phyloP scores from a whole-genome alignment of 2,797 vertebrate genomes.

The Poecilia gillii region DNA sequence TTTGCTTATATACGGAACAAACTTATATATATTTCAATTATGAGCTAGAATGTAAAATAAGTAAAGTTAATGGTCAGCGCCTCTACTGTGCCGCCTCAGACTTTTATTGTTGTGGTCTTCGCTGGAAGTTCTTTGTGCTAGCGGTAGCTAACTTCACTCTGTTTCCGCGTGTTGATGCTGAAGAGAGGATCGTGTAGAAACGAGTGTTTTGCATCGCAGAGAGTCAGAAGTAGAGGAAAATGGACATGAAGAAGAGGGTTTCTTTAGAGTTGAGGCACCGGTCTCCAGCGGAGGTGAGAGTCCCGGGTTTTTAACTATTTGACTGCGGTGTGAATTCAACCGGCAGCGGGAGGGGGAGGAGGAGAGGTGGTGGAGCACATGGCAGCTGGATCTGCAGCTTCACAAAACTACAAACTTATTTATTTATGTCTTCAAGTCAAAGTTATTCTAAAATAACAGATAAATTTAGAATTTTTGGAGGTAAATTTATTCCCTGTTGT shows the following conservation, averaged over 20 bases:
- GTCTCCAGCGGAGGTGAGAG: slow-evolving; percentile 88
- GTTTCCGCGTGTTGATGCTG: slow-evolving; percentile 68
- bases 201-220: slow-evolving; percentile 23
- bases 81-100: fast-evolving
- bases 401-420: background rate
- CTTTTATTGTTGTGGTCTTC: slow-evolving; percentile 21
- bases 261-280: slow-evolving; percentile 89
- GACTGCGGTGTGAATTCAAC: slow-evolving; percentile 27
- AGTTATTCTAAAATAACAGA: background rate
- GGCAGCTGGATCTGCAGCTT: slow-evolving; percentile 36
- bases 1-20: background rate
- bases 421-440: fast-evolving
- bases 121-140: slow-evolving; percentile 12
- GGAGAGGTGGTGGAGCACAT: slow-evolving; percentile 63
- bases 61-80: background rate
- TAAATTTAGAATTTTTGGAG: fast-evolving
- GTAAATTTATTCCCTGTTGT: fast-evolving
- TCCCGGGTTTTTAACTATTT: slow-evolving; percentile 19
- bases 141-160: slow-evolving; percentile 26
- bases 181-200: slow-evolving; percentile 51
- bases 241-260: slow-evolving; percentile 92
- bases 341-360: slow-evolving; percentile 40
- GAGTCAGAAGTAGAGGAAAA: slow-evolving; percentile 60
- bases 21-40: background rate
- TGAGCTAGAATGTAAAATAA: background rate